Conservation (phyloP, 2,797 vertebrate species). For the Lemur catta region DNA sequence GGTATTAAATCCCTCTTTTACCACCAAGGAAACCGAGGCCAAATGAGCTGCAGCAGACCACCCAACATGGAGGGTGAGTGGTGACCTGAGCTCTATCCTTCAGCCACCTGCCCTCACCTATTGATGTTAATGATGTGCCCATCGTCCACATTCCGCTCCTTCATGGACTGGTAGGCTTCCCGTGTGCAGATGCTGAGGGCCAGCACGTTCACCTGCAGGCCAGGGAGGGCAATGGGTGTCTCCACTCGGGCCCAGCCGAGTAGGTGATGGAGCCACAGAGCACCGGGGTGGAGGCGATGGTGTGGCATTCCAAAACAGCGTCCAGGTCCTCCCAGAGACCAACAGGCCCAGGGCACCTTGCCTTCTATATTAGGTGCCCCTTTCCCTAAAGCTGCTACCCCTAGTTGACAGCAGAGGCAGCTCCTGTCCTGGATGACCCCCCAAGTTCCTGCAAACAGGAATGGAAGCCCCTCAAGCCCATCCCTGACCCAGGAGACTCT, state of each 20-base stretch:
- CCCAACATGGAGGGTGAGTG: neutral
- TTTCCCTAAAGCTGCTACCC: neutral
- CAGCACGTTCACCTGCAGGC: slow-evolving; percentile 92
- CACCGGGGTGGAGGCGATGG: neutral
- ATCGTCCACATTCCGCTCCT: slow-evolving; percentile 93
- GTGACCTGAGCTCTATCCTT: neutral
- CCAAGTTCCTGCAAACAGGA: neutral
- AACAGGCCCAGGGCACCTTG: neutral
- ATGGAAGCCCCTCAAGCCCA: neutral
- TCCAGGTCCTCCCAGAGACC: neutral
- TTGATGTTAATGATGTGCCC: slow-evolving; percentile 99
- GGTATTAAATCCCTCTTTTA: neutral
- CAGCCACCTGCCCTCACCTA: slow-evolving; percentile 84
- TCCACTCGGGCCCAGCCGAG: neutral
- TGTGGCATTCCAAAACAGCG: neutral
- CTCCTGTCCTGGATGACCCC: neutral
- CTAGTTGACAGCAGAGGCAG: neutral
- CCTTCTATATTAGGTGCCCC: neutral
- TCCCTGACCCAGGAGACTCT: neutral
- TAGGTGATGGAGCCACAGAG: neutral
- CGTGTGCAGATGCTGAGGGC: slow-evolving; percentile 96
- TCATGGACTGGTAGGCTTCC: slow-evolving; percentile 97
- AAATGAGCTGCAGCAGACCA: neutral
- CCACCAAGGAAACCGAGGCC: neutral
- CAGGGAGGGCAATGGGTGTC: neutral